A percentile compares a stretch with the other conserved stretches of the same genome.
phyloP scores from a whole-genome alignment of 2,797 vertebrate species.

The Channa striata region DNA sequence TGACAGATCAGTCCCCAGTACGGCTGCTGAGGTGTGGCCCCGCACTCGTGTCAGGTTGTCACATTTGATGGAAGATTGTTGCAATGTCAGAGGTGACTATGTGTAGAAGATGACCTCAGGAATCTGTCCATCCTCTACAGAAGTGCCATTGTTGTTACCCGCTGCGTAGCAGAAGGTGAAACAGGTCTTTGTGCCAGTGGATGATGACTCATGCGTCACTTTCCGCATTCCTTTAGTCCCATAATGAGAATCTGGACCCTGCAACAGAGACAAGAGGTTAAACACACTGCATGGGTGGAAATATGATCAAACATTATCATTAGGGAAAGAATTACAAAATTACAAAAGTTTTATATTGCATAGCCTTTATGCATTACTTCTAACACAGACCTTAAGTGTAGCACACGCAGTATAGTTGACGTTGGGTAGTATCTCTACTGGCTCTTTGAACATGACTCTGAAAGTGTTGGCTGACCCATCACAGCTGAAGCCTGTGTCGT shows the following conservation, averaged over 20 bases:
- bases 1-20: constrained; percentile 69
- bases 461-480: constrained; percentile 96
- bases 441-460: constrained; percentile 99
- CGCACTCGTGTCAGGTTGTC: constrained; percentile 68
- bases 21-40: constrained; percentile 63
- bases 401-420: constrained; percentile 97
- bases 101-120: constrained; percentile 99
- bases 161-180: constrained; percentile 98
- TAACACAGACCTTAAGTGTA: constrained; percentile 89
- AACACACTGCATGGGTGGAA: neutral
- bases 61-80: constrained; percentile 72
- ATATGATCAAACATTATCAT: neutral
- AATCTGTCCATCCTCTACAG: constrained; percentile 98
- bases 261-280: constrained; percentile 19
- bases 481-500: constrained; percentile 97
- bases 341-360: neutral
- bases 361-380: neutral
- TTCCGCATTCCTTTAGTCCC: constrained; percentile 98
- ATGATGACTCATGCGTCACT: constrained; percentile 92
- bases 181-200: constrained; percentile 94
- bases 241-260: constrained; percentile 98
- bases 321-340: neutral
- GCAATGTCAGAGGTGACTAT: constrained; percentile 75
- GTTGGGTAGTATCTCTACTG: constrained; percentile 95
- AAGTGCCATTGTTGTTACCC: constrained; percentile 98